Percentiles rank a stretch among this genome's conserved stretches.
Conservation (phyloP, 1,140 invertebrate genomes). For the Drosophila melanogaster region DNA sequence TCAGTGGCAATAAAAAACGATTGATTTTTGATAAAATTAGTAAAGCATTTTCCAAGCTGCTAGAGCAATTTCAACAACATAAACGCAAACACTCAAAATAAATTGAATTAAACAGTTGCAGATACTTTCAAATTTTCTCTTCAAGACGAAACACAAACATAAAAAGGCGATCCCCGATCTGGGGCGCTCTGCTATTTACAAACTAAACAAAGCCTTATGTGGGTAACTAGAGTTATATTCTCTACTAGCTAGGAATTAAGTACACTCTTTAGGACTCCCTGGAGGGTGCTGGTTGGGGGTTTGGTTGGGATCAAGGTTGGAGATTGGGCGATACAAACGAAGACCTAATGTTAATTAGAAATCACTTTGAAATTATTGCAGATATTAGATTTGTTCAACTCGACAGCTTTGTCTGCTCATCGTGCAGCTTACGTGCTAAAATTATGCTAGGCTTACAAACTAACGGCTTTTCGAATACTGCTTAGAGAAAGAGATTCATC, state of each 20-base stretch:
- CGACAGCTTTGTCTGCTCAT: slow-evolving; percentile 44
- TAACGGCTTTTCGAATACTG: slow-evolving; percentile 85
- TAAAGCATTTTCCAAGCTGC: slow-evolving; percentile 69
- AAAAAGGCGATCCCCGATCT: slow-evolving; percentile 48
- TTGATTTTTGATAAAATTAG: slow-evolving; percentile 62
- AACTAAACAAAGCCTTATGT: slow-evolving; percentile 79
- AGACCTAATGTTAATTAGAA: slow-evolving; percentile 73
- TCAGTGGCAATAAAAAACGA: slow-evolving; percentile 52
- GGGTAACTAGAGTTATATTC: slow-evolving; percentile 50
- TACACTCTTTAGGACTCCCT: slow-evolving; percentile 62
- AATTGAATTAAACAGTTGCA: slow-evolving; percentile 49
- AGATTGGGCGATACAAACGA: slow-evolving; percentile 49
- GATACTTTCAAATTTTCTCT: slow-evolving; percentile 34
- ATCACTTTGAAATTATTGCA: slow-evolving; percentile 84
- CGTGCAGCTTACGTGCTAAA: slow-evolving; percentile 66
- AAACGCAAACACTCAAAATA: slow-evolving; percentile 54
- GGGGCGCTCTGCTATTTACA: slow-evolving; percentile 70
- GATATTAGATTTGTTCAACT: slow-evolving; percentile 61
- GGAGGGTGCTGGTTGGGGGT: slow-evolving; percentile 32
- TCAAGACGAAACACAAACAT: slow-evolving; percentile 71
- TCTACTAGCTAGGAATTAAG: slow-evolving; percentile 62
- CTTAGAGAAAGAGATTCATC: slow-evolving; percentile 85
- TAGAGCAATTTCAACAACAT: slow-evolving; percentile 73
- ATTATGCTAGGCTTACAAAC: slow-evolving; percentile 76
- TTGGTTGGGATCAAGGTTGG: slow-evolving; percentile 17